Conservation (phyloP, 2,113 vertebrate genomes). For the Myotis brandtii region DNA sequence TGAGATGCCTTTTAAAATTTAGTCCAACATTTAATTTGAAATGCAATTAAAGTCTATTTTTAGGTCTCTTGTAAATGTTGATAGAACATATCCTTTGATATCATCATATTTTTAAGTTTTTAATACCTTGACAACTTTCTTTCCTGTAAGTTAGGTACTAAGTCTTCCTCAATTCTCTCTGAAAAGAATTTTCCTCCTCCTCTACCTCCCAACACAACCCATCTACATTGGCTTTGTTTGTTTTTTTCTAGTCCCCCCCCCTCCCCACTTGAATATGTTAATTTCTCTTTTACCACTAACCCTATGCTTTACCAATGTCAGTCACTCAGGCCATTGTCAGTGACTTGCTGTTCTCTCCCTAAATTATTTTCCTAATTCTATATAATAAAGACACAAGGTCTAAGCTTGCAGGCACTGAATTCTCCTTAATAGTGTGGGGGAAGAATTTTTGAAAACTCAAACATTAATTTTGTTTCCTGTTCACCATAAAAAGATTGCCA, state of each 20-base stretch:
- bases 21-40: constrained; percentile 27
- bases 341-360: constrained; percentile 13
- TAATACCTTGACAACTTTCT: background rate
- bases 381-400: background rate
- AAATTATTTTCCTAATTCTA: background rate
- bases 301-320: background rate
- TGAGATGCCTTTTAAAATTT: background rate
- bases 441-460: constrained; percentile 5
- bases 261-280: background rate
- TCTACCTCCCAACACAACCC: background rate
- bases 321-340: background rate
- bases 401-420: background rate
- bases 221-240: background rate
- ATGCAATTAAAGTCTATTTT: background rate
- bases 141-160: background rate
- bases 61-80: background rate
- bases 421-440: background rate
- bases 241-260: background rate
- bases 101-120: background rate
- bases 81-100: background rate
- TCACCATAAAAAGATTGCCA: background rate
- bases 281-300: background rate
- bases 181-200: background rate
- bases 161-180: background rate
- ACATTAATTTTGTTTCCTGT: constrained; percentile 37